Evolutionary conservation across 92 coral and sea anemone genomes (phyloP).

Genomic region (Epizoanthus fatuus): DNA sequence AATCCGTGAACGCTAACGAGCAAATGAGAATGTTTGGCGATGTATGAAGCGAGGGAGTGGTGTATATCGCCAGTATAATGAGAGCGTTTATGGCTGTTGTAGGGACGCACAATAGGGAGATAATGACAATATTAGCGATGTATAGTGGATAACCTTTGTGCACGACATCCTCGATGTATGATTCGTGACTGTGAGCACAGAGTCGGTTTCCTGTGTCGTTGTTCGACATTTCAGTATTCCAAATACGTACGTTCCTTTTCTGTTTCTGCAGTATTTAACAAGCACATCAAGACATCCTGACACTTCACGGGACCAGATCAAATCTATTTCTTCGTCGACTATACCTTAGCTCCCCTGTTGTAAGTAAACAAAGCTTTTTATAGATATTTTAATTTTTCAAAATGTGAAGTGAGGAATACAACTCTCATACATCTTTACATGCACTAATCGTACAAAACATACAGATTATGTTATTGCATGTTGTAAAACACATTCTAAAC

Average conservation of each 20-base stretch:
- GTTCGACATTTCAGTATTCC: background rate
- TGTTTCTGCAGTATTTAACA: too few relatives aligned
- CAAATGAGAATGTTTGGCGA: conserved; percentile 41
- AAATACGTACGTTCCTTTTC: background rate
- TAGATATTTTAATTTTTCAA: too few relatives aligned
- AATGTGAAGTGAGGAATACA: too few relatives aligned
- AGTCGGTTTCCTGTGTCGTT: conserved; percentile 1
- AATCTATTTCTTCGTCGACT: too few relatives aligned
- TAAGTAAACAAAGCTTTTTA: too few relatives aligned
- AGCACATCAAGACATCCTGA: too few relatives aligned
- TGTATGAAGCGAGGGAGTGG: conserved; percentile 36
- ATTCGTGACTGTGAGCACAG: conserved; percentile 32
- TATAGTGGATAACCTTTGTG: background rate
- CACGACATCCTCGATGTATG: conserved; percentile 20
- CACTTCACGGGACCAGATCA: too few relatives aligned
- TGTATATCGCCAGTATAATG: conserved; percentile 22
- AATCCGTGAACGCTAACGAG: conserved; percentile 33
- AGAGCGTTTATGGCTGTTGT: conserved; percentile 18
- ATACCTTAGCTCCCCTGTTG: too few relatives aligned
- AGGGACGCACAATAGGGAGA: conserved; percentile 21
- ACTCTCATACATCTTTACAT: too few relatives aligned
- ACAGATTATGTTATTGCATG: too few relatives aligned
- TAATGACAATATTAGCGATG: conserved; percentile 11
- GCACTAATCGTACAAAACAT: too few relatives aligned
- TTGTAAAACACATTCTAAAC: too few relatives aligned